These are phyloP conservation scores for Ethmia dodecea DNA, from an alignment of 2,888 invertebrate genomes.

Conservation along the genomic window DNA sequence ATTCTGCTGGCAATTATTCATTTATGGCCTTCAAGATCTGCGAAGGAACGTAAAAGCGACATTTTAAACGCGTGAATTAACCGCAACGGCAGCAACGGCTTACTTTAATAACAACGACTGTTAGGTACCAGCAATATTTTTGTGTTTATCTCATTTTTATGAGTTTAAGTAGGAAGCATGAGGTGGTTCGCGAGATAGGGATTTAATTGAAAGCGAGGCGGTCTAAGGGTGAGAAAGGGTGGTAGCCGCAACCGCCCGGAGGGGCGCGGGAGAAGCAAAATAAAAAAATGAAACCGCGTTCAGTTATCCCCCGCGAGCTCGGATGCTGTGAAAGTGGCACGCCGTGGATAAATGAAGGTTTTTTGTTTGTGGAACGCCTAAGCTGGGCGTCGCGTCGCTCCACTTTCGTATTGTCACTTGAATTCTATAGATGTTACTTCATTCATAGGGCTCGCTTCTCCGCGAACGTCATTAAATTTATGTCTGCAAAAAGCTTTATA, in stretches of 20 bases:
- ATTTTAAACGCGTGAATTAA: conserved; percentile 34
- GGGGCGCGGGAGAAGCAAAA: conserved; percentile 49
- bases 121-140: conserved; percentile 62
- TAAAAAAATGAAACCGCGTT: conserved; percentile 63
- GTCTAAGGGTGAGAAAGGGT: conserved; percentile 33
- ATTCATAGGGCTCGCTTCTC: conserved; percentile 43
- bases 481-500: conserved; percentile 33
- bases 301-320: conserved; percentile 65
- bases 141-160: conserved; percentile 69
- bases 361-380: conserved; percentile 72
- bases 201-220: conserved; percentile 72
- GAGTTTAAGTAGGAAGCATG: conserved; percentile 67
- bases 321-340: conserved; percentile 76
- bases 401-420: conserved; percentile 67
- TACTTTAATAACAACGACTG: conserved; percentile 53
- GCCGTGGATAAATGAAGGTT: conserved; percentile 73
- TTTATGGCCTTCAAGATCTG: conserved; percentile 24
- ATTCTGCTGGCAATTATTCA: conserved; percentile 16
- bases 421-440: conserved; percentile 69
- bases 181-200: conserved; percentile 66
- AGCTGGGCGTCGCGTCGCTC: conserved; percentile 60
- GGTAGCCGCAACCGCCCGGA: conserved; percentile 44
- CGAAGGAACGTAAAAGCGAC: conserved; percentile 14
- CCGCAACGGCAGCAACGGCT: conserved; percentile 29
- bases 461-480: conserved; percentile 54